Evolutionary conservation across 1,140 invertebrate species (phyloP), one percentile per base, ranked within the genome.

Genomic region (Papilio polytes): DNA sequence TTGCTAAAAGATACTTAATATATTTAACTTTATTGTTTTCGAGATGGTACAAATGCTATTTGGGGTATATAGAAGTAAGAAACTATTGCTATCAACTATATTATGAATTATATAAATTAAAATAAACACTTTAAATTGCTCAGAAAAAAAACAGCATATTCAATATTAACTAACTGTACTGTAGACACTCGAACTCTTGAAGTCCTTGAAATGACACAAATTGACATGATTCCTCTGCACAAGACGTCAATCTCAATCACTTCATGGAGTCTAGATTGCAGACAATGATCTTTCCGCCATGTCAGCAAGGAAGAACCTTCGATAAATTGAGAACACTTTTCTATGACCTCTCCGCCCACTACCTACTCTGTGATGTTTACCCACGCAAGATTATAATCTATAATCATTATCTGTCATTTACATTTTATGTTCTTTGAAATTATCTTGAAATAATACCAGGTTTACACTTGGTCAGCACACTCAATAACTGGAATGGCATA

Each of bases 221-320:
- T 31, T 18, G 13, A 18, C 26, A 70, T 18, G 63, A 70, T 31
- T 70, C 63, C 63, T 70, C 10, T 18, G 36, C 20, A 59, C 10
- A 70, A 31, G 12, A 15, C 26, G 26, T 15, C 26, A 70, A 70
- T 70, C 63, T 70, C 12, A 22, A 63, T 70, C 10, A 36, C 13
- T 31, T 0, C 63, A 15, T 70, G 26, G 63, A 20, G 53, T 56
- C n/a, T 56, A 56, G 53, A 56, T 56, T 56, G 59, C 20, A 31
- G 4, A 31, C 22, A 31, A 70, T 31, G 26, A 31, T 70, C 7
- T 22, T 9, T 22, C 8, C 15, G 9, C 12, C 26, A 70, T 13
- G 63, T 70, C 63, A 70, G 63, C 13, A 70, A 70, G 63, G 63
- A 70, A 70, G 63, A 70, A 70, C 63, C 63, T 70, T 70, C 26